Evolutionary conservation across 2,797 vertebrate species (phyloP).

Genomic region (Siniperca undulata): DNA sequence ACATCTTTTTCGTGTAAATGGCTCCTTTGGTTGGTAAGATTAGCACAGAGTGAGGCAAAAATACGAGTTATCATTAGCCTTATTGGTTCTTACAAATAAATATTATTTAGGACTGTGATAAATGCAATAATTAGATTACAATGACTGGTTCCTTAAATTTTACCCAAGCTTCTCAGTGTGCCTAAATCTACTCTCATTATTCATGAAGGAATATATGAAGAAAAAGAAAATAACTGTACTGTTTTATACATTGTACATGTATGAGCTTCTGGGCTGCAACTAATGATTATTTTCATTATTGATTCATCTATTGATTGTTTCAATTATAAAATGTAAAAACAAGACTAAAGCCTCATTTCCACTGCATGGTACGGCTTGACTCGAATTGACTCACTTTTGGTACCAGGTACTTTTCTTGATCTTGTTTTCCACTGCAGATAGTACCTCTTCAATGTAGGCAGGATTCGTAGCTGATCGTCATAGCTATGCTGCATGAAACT

Average conservation of each 20-base stretch:
- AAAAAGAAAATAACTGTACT: neutral
- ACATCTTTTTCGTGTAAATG: conserved; percentile 71
- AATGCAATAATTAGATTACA: conserved; percentile 53
- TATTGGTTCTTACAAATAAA: conserved; percentile 36
- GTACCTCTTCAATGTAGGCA: too few species aligned
- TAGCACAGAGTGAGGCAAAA: conserved; percentile 28
- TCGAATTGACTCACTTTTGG: too few species aligned
- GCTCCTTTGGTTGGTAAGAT: conserved; percentile 62
- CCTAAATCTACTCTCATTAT: conserved; percentile 45
- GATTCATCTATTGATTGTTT: neutral
- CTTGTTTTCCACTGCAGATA: too few species aligned
- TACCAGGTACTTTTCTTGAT: too few species aligned
- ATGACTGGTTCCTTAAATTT: conserved; percentile 35
- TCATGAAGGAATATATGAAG: conserved; percentile 9
- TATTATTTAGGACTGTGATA: conserved; percentile 46
- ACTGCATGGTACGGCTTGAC: too few species aligned
- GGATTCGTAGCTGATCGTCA: too few species aligned
- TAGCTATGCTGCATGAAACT: too few species aligned
- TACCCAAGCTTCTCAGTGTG: conserved; percentile 9
- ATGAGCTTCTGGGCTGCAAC: neutral
- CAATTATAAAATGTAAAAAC: neutral
- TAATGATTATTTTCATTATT: neutral
- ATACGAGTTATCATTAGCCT: conserved; percentile 34
- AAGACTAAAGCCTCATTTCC: neutral
- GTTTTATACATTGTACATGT: neutral